phyloP scores from a whole-genome alignment of 64 coral and sea anemone genomes.

The Acropora yongei region DNA sequence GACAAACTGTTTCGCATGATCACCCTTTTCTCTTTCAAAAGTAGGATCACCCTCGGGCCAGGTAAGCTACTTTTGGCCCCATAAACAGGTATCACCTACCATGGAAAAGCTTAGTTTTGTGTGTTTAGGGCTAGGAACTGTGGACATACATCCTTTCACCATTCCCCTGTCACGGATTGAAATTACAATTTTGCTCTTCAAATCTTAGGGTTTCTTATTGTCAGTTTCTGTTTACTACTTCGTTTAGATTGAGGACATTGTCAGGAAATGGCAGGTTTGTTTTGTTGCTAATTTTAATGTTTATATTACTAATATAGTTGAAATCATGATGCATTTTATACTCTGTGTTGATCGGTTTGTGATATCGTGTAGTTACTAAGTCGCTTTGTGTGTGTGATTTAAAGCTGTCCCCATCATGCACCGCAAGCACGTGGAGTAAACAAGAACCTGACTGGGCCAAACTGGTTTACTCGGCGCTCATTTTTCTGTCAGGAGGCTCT shows the following conservation, averaged over 20 bases:
- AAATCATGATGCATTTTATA: too few relatives aligned
- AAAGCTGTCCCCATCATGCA: constrained; percentile 53
- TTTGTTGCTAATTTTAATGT: background rate
- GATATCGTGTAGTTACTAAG: background rate
- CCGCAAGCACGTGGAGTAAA: constrained; percentile 59
- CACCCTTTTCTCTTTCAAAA: too few relatives aligned
- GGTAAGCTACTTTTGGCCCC: too few relatives aligned
- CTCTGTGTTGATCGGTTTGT: too few relatives aligned
- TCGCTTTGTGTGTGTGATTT: background rate
- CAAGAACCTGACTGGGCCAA: constrained; percentile 80
- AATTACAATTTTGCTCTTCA: too few relatives aligned
- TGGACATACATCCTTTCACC: too few relatives aligned
- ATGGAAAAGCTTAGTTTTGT: too few relatives aligned
- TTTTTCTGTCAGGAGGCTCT: constrained; percentile 85
- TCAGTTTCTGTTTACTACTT: background rate
- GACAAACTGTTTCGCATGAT: too few relatives aligned
- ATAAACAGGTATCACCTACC: too few relatives aligned
- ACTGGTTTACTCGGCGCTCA: constrained; percentile 83
- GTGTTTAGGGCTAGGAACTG: too few relatives aligned
- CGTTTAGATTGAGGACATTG: constrained; percentile 79
- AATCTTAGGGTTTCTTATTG: background rate
- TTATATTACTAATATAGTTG: background rate
- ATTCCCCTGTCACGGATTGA: too few relatives aligned
- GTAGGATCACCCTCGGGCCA: too few relatives aligned
- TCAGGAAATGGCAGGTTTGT: constrained; percentile 84